phyloP scores from a whole-genome alignment of 2,797 vertebrate species.

The Nothura maculosa region DNA sequence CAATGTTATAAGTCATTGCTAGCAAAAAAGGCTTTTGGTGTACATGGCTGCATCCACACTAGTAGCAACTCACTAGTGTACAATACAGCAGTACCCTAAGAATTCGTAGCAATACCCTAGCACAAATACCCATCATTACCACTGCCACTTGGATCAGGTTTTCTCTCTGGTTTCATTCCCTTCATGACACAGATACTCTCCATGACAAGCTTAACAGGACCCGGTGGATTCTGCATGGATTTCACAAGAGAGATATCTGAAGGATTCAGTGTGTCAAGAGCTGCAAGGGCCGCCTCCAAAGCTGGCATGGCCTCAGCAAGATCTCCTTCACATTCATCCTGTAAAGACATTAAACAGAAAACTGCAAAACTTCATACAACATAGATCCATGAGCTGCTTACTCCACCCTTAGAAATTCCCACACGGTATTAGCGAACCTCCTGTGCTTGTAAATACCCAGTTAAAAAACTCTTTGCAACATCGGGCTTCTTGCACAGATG shows the following conservation, averaged over 20 bases:
- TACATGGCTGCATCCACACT: neutral
- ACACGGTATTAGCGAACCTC: neutral
- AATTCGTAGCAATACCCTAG: neutral
- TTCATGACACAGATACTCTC: conserved; percentile 97
- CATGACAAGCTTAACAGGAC: conserved; percentile 93
- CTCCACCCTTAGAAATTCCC: neutral
- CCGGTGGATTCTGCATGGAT: conserved; percentile 94
- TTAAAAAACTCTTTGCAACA: neutral
- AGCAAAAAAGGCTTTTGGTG: neutral
- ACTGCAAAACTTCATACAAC: neutral
- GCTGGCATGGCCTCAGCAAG: conserved; percentile 94
- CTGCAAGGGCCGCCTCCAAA: conserved; percentile 88
- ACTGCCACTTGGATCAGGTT: conserved; percentile 90
- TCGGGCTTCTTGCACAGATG: neutral
- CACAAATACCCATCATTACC: conserved; percentile 78
- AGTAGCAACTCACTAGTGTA: neutral
- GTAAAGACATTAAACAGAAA: conserved; percentile 20
- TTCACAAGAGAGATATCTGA: conserved; percentile 93
- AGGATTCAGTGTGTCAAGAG: conserved; percentile 93
- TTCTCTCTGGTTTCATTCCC: conserved; percentile 90
- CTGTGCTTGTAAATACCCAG: neutral
- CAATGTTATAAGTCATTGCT: neutral
- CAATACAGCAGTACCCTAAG: neutral
- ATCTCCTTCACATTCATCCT: conserved; percentile 95
- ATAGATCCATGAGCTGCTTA: neutral